Evolutionary conservation across 1,140 invertebrate species (phyloP), one percentile per base, ranked within the genome.

Genomic region (Drosophila parvula): DNA sequence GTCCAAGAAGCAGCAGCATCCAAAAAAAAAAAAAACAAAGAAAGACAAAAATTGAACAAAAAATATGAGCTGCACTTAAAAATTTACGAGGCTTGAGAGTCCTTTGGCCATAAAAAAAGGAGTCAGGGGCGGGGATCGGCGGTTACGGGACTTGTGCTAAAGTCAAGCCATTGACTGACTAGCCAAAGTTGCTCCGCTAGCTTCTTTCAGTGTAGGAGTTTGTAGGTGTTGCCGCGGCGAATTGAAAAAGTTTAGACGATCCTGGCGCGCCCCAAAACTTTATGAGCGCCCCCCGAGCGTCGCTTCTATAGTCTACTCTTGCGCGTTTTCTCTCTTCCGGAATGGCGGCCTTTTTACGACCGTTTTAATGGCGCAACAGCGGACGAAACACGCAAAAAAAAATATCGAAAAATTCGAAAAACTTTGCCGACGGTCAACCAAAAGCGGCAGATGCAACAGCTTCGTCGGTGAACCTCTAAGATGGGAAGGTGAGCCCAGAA

Each of bases 211-310:
- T 47, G 43, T 59, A 47, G 28, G 71, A 53, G 58, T 62, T 62
- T 79, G 69, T 82, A 86, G 79, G 79, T 86, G 82, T 82, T 82
- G 70, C 83, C 68, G 76, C 59, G 74, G 63, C 79, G 83, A 88
- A 89, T 88, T 88, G 83, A 88, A 88, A 83, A 88, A 88, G 80
- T 88, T 89, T 88, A 83, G 83, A 71, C 73, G 67, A 48, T 32
- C 36, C 50, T 43, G 43, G 64, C 28, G 18, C 44, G 18, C 67
- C 79, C 64, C 63, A 62, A 85, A 86, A 89, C 70, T 89, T 89
- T 89, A 88, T 58, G 79, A 78, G 84, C 80, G 22, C 45, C 60
- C 63, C 63, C 43, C 48, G 63, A 58, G 41, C 73, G 38, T 32
- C 36, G 63, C 62, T 59, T 11, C 67, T 22, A 36, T 22, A 22